phyloP scores from a whole-genome alignment of 1,140 invertebrate species.

The Tribolium madens region DNA sequence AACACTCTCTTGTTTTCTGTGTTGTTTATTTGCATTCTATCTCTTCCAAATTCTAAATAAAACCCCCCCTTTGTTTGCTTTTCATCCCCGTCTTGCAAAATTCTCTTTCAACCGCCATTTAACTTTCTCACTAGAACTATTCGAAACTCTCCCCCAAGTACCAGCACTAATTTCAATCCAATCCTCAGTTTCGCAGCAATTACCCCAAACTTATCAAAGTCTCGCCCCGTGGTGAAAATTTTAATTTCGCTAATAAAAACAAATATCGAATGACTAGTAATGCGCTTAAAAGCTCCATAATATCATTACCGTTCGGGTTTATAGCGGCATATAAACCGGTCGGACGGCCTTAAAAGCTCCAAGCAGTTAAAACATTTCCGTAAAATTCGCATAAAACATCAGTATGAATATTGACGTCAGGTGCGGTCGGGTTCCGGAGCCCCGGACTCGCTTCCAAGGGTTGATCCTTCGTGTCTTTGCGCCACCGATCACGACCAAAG shows the following conservation, averaged over 20 bases:
- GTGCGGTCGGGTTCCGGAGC: background rate
- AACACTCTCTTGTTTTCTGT: no score
- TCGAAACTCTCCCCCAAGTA: background rate
- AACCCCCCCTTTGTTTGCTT: no score
- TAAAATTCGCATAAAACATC: slow-evolving; percentile 35
- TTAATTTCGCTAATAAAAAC: slow-evolving; percentile 10
- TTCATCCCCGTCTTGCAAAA: no score
- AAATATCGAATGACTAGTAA: slow-evolving; percentile 17
- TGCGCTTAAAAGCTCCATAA: slow-evolving; percentile 21
- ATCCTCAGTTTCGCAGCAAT: background rate
- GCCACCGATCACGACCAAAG: background rate
- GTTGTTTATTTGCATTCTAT: no score
- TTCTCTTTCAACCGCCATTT: background rate
- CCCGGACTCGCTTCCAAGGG: background rate
- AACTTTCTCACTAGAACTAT: background rate
- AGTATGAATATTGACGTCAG: slow-evolving; percentile 29
- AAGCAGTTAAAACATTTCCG: slow-evolving; percentile 32
- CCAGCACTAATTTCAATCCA: background rate
- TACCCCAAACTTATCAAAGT: background rate
- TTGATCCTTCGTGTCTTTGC: background rate
- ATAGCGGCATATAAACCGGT: background rate
- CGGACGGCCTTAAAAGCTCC: slow-evolving; percentile 16
- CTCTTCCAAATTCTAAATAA: no score
- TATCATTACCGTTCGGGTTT: slow-evolving; percentile 21
- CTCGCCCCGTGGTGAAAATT: background rate